phyloP scores from a whole-genome alignment of 2,888 invertebrate genomes.

The Aplocera efformata region DNA sequence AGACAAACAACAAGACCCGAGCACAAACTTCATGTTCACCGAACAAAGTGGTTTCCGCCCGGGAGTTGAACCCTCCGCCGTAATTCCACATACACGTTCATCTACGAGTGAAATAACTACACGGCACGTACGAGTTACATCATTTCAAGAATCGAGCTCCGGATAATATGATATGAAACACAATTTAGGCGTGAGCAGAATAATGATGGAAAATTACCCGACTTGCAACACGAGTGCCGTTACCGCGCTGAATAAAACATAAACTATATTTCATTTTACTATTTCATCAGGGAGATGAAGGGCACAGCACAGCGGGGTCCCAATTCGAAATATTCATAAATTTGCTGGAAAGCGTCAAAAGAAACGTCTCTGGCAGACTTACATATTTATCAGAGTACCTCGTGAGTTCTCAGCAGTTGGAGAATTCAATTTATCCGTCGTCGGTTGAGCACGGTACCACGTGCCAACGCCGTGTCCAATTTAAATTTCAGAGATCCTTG shows the following conservation, averaged over 20 bases:
- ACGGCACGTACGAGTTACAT: too few species aligned
- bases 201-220: slow-evolving; percentile 27
- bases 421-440: slow-evolving; percentile 44
- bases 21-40: too few species aligned
- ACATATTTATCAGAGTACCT: slow-evolving; percentile 41
- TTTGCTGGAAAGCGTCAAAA: slow-evolving; percentile 34
- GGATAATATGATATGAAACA: slow-evolving; percentile 2
- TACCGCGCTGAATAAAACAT: slow-evolving; percentile 39
- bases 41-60: too few species aligned
- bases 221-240: slow-evolving; percentile 32
- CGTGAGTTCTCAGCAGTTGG: slow-evolving; percentile 16
- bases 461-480: slow-evolving; percentile 36
- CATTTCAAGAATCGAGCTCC: not conserved
- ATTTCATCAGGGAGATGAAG: slow-evolving; percentile 31
- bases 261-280: slow-evolving; percentile 35
- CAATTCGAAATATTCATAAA: slow-evolving; percentile 36
- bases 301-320: slow-evolving; percentile 23
- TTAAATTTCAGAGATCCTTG: slow-evolving; percentile 39
- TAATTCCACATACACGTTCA: too few species aligned
- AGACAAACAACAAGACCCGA: too few species aligned
- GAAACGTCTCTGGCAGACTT: slow-evolving; percentile 34
- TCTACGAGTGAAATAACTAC: not conserved
- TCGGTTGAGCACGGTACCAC: slow-evolving; percentile 24
- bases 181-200: slow-evolving; percentile 16
- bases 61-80: too few species aligned